Evolutionary conservation across 2,113 vertebrate species (phyloP).

Genomic region (Litocranius walleri): DNA sequence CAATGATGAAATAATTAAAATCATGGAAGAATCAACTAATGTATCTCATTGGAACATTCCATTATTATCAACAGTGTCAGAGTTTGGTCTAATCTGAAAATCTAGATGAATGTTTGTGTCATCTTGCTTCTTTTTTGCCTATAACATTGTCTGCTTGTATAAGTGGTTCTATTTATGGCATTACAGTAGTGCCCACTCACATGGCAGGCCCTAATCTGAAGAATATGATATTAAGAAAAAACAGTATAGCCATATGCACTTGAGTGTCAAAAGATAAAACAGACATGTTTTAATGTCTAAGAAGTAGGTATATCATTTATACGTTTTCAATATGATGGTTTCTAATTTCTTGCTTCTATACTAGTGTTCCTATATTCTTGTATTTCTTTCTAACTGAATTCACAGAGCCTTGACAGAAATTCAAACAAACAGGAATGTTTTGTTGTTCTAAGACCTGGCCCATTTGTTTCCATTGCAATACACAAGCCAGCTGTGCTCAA

Average conservation of each 20-base stretch:
- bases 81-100: background rate
- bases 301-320: background rate
- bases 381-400: conserved; percentile 21
- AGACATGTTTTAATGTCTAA: background rate
- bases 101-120: background rate
- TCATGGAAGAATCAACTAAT: background rate
- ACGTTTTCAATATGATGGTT: background rate
- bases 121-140: background rate
- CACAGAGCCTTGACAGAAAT: conserved; percentile 4
- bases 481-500: conserved; percentile 5
- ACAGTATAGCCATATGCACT: background rate
- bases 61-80: background rate
- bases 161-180: background rate
- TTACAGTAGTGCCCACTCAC: background rate
- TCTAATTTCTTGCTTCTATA: conserved; percentile 45
- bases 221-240: background rate
- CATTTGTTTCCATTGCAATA: conserved; percentile 12
- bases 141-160: background rate
- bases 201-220: background rate
- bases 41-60: background rate
- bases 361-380: background rate
- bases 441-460: background rate
- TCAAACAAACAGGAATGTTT: conserved; percentile 37
- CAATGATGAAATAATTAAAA: background rate
- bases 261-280: background rate